Evolutionary conservation across 2,888 invertebrate species (phyloP), one percentile per base, ranked within the genome.

Genomic region (Maniola hyperantus): DNA sequence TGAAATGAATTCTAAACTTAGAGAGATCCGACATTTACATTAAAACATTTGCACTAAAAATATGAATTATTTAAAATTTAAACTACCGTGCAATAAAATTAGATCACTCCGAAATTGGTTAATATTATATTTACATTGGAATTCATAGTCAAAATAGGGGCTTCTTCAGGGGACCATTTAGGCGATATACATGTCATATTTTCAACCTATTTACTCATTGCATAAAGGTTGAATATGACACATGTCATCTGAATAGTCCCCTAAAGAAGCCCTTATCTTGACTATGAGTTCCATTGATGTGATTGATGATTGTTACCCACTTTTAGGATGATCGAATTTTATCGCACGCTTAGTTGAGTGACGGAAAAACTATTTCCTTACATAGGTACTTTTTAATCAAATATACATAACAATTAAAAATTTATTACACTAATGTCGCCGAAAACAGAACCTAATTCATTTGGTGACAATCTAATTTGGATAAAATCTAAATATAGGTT

Each of bases 1-100:
- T 72, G 75, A 76, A 74, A 78, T 77, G 74, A 76, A 74, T 70
- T 76, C 75, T 75, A 80, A 62, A 67, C 69, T 75, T 72, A 54
- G 53, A 71, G 74, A 59, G 59, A 64, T 58, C 65, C 34, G 46
- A 65, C 18, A 18, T 60, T 44, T 44, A 64, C 48, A 50, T 54
- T 54, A 53, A 59, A 64, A 20, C 42, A 53, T 54, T 39, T 46
- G 54, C 42, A 54, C 53, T 65, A 58, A 58, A 36, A 60, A 50
- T 50, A 48, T 60, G 60, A 15, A 26, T 26, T 26, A 26, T 26
- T 26, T 26, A 48, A 26, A 46, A 54, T 34, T 34, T 54, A 54
- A 34, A n/a, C 1, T 46, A 2, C 46, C 46, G 6, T 46, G 46
- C 6, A 46, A 46, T 15, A 46, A 46, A 46, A n/a, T 7, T 46